Conservation (phyloP, 2,113 vertebrate species). For the Siniperca chuatsi region DNA sequence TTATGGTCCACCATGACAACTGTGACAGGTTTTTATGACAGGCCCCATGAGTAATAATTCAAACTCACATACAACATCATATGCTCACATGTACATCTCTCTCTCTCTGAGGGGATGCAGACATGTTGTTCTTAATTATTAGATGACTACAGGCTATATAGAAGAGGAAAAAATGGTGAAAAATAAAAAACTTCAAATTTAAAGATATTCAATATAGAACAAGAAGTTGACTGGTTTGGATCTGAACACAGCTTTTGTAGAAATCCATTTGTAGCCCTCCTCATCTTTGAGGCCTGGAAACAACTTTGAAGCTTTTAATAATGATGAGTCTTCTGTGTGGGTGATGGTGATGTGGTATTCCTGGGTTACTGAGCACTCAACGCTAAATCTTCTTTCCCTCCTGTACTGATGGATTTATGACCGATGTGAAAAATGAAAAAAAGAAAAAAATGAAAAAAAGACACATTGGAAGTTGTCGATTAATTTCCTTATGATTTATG, state of each 20-base stretch:
- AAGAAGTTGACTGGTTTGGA: background rate
- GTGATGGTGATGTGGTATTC: background rate
- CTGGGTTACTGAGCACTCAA: background rate
- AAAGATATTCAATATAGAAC: background rate
- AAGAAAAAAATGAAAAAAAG: background rate
- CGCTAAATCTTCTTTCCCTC: background rate
- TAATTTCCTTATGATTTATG: slow-evolving; percentile 10
- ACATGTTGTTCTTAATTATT: background rate
- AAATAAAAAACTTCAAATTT: background rate
- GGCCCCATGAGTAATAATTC: too few species aligned
- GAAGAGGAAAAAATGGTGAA: background rate
- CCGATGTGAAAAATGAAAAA: background rate
- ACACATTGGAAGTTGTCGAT: background rate
- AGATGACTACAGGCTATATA: background rate
- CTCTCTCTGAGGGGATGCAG: background rate
- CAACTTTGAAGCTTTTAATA: background rate
- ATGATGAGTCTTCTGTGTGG: background rate
- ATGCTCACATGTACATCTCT: background rate
- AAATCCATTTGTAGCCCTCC: background rate
- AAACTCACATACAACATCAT: too few species aligned
- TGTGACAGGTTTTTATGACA: background rate
- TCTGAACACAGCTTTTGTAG: background rate
- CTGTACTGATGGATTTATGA: slow-evolving; percentile 34
- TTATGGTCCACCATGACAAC: background rate
- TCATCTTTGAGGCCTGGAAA: background rate